Conservation (phyloP, 2,113 vertebrate genomes). For the Eubucco bourcierii region DNA sequence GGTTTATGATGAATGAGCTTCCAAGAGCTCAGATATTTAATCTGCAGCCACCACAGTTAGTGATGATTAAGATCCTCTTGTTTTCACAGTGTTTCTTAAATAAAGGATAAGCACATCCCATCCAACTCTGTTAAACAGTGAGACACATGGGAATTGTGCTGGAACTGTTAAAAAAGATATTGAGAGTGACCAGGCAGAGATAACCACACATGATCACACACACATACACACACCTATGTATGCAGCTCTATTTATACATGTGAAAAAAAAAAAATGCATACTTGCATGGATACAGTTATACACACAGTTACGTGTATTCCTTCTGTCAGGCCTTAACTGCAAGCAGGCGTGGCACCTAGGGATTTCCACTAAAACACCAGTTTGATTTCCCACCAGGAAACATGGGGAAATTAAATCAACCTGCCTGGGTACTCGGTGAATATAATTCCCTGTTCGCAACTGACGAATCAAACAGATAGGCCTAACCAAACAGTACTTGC, state of each 20-base stretch:
- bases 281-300: neutral
- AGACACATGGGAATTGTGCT: neutral
- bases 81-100: constrained; percentile 49
- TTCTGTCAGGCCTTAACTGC: neutral
- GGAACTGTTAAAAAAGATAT: neutral
- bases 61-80: constrained; percentile 64
- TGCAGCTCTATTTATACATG: neutral
- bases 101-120: constrained; percentile 30
- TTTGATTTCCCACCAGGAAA: constrained; percentile 66
- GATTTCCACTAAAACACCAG: constrained; percentile 40
- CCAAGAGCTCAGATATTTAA: constrained; percentile 35
- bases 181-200: neutral
- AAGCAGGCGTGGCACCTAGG: constrained; percentile 5
- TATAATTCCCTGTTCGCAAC: constrained; percentile 34
- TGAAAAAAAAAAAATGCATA: neutral
- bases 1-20: constrained; percentile 48
- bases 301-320: neutral
- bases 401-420: constrained; percentile 54
- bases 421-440: constrained; percentile 17
- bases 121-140: constrained; percentile 13
- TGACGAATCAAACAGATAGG: constrained; percentile 47
- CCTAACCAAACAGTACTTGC: constrained; percentile 12
- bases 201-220: neutral
- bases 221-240: neutral
- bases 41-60: constrained; percentile 32